Evolutionary conservation across 2,113 vertebrate species (phyloP), one percentile per base, ranked within the genome.

Genomic region (Chroicocephalus ridibundus): DNA sequence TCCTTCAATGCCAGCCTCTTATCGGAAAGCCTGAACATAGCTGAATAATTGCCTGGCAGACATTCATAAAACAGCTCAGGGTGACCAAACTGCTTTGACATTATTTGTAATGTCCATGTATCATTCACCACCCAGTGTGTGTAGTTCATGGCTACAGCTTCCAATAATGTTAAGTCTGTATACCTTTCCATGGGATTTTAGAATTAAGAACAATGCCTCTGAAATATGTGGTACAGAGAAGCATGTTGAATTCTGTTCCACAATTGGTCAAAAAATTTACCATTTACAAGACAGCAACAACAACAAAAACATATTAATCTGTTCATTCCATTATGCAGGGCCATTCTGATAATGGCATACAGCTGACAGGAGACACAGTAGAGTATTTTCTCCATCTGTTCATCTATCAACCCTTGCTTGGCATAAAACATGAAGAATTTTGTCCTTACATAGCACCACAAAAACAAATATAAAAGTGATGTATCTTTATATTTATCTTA

Each of bases 1-100:
- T 95, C 69, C 96, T 96, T 97, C 86, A 84, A 24, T 94, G 71
- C 55, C 93, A 98, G 58, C 78, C 36, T 95, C 78, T 96, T 96
- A 94, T 93, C 7, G 1, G 94, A 97, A 96, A 93, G 70, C 49
- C 95, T 94, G 78, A 95, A 92, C 69, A 72, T 76, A 85, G 87
- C 86, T 90, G 60, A 96, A 96, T 95, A 96, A 94, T 94, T 95
- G 82, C 40, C 83, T 97, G 86, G 29, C 58, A 96, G 42, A 10
- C 24, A 81, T 88, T 75, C 40, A 66, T 69, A 83, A 95, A 93
- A 88, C 54, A 94, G 51, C 55, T 97, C 11, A 24, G 55, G 10
- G 15, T 91, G 88, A 94, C 66, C 74, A 78, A 86, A 36, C 22
- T 74, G 34, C 76, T 60, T 84, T 87, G 55, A 90, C 13, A 9